These are phyloP conservation scores for Ginglymostoma cirratum DNA, from an alignment of 2,113 vertebrate species.

Conservation along the genomic window DNA sequence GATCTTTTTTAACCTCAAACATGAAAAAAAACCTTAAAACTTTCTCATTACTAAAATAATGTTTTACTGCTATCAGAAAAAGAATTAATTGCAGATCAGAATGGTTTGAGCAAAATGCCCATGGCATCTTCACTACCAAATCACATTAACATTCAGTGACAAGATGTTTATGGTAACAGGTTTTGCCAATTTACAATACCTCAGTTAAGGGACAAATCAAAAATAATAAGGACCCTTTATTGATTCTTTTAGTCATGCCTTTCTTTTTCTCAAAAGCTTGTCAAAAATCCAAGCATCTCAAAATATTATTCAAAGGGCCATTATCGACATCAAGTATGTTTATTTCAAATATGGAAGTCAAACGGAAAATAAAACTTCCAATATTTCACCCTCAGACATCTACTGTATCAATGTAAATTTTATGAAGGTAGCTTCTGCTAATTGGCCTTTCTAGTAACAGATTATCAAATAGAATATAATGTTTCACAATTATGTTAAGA, in stretches of 20 bases:
- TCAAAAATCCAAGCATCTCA: background rate
- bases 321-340: background rate
- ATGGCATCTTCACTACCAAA: background rate
- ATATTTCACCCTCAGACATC: background rate
- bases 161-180: background rate
- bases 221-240: background rate
- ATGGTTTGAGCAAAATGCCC: background rate
- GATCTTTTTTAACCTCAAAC: background rate
- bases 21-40: background rate
- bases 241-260: background rate
- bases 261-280: background rate
- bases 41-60: background rate
- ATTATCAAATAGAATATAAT: background rate
- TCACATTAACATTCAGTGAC: background rate
- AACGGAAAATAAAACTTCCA: background rate
- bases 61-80: background rate
- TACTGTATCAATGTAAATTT: background rate
- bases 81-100: background rate
- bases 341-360: background rate
- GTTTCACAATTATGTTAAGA: background rate
- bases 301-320: background rate
- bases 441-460: background rate
- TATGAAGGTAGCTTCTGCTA: background rate
- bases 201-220: background rate
- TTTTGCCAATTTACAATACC: background rate